phyloP scores from a whole-genome alignment of 2,888 invertebrate genomes.

The Drosophila testacea region DNA sequence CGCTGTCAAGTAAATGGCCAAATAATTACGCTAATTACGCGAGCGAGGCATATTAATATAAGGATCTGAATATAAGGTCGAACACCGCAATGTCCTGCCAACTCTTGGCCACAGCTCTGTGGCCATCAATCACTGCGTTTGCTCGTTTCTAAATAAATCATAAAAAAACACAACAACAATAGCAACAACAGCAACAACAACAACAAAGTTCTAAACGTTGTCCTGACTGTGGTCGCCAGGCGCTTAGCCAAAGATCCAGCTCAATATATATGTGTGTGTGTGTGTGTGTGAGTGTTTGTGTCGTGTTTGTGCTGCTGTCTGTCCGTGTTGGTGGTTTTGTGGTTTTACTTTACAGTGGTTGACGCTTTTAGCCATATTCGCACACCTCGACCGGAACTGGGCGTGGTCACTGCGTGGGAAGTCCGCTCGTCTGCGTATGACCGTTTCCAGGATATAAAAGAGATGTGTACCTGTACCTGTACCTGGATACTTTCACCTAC shows the following conservation, averaged over 20 bases:
- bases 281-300: slow-evolving; percentile 20
- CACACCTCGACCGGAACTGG: slow-evolving; percentile 61
- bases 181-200: slow-evolving; percentile 13
- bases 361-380: slow-evolving; percentile 59
- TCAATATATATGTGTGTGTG: slow-evolving; percentile 19
- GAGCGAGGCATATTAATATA: slow-evolving; percentile 56
- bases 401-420: slow-evolving; percentile 62
- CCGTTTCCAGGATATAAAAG: slow-evolving; percentile 16
- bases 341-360: slow-evolving; percentile 54
- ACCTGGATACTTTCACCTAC: too few species aligned
- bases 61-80: slow-evolving; percentile 16
- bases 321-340: slow-evolving; percentile 71
- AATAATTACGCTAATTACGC: slow-evolving; percentile 74
- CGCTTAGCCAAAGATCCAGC: slow-evolving; percentile 40
- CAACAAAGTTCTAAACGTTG: slow-evolving; percentile 43
- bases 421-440: slow-evolving; percentile 45
- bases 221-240: slow-evolving; percentile 61
- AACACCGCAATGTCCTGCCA: slow-evolving; percentile 14
- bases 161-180: slow-evolving; percentile 50
- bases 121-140: slow-evolving; percentile 68
- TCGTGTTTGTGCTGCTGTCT: slow-evolving; percentile 44
- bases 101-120: slow-evolving; percentile 33
- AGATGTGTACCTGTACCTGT: neutral
- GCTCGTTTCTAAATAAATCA: slow-evolving; percentile 71
- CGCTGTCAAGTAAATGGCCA: slow-evolving; percentile 45